A percentile compares a stretch with the other conserved stretches of the same genome.
These are phyloP conservation scores for Xenentodon cancila DNA, from an alignment of 2,797 vertebrate genomes.

Conservation along the genomic window DNA sequence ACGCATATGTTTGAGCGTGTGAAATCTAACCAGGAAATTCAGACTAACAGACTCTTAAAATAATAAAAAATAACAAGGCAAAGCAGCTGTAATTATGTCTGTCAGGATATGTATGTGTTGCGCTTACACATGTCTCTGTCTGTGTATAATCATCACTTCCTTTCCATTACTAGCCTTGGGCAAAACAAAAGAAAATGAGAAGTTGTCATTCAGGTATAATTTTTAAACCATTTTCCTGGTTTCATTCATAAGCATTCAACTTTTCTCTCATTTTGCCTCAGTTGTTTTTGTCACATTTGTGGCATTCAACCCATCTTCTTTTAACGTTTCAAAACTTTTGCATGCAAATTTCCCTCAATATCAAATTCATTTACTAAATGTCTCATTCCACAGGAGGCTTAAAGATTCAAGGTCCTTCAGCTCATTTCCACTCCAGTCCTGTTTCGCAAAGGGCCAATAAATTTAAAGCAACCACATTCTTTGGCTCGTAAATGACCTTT, in stretches of 20 bases:
- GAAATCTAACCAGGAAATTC: constrained; percentile 25
- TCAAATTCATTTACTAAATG: constrained; percentile 51
- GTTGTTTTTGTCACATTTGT: constrained; percentile 60
- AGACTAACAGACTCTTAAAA: constrained; percentile 30
- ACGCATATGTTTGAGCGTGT: constrained; percentile 5
- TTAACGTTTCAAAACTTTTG: constrained; percentile 49
- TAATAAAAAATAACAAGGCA: constrained; percentile 26
- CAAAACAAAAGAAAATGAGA: constrained; percentile 77
- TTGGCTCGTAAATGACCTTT: constrained; percentile 30
- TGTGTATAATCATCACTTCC: constrained; percentile 61
- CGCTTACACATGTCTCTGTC: constrained; percentile 17
- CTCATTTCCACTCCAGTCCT: constrained; percentile 56
- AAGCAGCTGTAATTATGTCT: constrained; percentile 17
- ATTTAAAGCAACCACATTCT: constrained; percentile 40
- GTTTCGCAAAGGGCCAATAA: constrained; percentile 56
- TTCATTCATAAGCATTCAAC: constrained; percentile 61
- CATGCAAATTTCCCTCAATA: constrained; percentile 38
- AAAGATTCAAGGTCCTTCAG: constrained; percentile 44
- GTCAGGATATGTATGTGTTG: constrained; percentile 11
- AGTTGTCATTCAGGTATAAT: constrained; percentile 77
- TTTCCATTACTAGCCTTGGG: constrained; percentile 67
- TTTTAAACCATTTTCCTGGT: constrained; percentile 14
- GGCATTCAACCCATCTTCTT: constrained; percentile 38
- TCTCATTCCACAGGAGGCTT: constrained; percentile 30
- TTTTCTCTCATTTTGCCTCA: constrained; percentile 65